A percentile compares a stretch with the other conserved stretches of the same genome.
These are phyloP conservation scores for Protonemura montana DNA, from an alignment of 2,888 invertebrate genomes.

Conservation along the genomic window DNA sequence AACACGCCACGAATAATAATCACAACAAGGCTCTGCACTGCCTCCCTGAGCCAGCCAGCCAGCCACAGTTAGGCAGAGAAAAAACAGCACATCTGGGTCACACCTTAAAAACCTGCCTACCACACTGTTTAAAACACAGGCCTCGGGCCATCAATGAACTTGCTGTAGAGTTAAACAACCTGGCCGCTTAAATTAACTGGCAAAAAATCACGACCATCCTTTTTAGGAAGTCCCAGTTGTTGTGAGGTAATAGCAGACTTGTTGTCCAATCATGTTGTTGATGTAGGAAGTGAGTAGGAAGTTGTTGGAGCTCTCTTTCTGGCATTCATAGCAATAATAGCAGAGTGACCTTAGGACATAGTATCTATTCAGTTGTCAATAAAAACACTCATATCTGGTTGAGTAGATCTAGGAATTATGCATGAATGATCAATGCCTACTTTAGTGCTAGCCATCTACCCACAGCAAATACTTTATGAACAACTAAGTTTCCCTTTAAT, in stretches of 20 bases:
- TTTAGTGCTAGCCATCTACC: not conserved
- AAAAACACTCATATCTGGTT: not conserved
- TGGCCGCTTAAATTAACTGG: no score
- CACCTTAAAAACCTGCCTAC: no score
- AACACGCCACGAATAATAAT: no score
- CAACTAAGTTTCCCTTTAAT: not conserved
- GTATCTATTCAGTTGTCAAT: not conserved
- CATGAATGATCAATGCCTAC: not conserved
- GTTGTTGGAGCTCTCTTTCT: not conserved
- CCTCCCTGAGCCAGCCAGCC: no score
- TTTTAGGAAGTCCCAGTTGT: not conserved
- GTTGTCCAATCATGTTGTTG: not conserved
- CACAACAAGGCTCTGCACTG: no score
- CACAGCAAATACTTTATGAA: no score
- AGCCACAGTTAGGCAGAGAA: no score
- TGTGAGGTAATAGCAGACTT: not conserved
- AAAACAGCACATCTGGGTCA: no score
- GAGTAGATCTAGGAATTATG: not conserved
- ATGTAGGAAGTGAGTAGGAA: not conserved
- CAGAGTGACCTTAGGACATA: not conserved
- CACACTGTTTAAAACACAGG: no score
- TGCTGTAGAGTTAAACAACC: no score
- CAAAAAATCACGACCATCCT: not conserved
- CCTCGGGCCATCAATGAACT: no score
- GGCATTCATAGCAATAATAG: not conserved